Conservation (phyloP, 2,797 vertebrate species). For the Acomys russatus region DNA sequence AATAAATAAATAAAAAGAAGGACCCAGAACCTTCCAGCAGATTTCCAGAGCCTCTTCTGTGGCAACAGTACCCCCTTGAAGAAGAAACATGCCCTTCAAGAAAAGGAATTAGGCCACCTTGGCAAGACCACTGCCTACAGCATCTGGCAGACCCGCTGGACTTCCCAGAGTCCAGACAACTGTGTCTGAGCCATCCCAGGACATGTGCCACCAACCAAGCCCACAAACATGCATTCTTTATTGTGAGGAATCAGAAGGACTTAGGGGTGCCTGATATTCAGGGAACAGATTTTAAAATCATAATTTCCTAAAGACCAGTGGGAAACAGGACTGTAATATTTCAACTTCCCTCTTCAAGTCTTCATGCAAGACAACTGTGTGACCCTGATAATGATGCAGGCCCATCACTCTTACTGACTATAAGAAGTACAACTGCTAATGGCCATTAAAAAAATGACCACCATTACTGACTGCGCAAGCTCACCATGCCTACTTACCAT, state of each 20-base stretch:
- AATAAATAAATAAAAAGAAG: too few relatives aligned
- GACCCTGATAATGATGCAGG: too few relatives aligned
- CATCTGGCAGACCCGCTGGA: not conserved
- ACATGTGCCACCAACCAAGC: too few relatives aligned
- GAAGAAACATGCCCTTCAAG: rapidly evolving
- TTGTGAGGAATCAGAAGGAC: not conserved
- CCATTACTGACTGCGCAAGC: not conserved
- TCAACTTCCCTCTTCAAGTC: not conserved
- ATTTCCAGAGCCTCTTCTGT: not conserved
- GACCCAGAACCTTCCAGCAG: rapidly evolving
- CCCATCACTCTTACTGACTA: not conserved
- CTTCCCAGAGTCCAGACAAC: not conserved
- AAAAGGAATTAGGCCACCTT: rapidly evolving
- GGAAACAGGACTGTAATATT: not conserved
- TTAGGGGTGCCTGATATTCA: not conserved
- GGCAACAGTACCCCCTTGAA: rapidly evolving
- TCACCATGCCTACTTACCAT: not conserved
- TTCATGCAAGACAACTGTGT: not conserved
- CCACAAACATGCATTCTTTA: rapidly evolving
- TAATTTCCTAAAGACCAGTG: not conserved
- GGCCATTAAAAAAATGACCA: not conserved
- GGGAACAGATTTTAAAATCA: not conserved
- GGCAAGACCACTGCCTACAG: rapidly evolving
- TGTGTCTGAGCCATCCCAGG: not conserved
- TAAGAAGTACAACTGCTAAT: not conserved